A percentile compares a stretch with the other conserved stretches of the same genome.
phyloP scores from a whole-genome alignment of 2,797 vertebrate species.

The Vespertilio murinus region DNA sequence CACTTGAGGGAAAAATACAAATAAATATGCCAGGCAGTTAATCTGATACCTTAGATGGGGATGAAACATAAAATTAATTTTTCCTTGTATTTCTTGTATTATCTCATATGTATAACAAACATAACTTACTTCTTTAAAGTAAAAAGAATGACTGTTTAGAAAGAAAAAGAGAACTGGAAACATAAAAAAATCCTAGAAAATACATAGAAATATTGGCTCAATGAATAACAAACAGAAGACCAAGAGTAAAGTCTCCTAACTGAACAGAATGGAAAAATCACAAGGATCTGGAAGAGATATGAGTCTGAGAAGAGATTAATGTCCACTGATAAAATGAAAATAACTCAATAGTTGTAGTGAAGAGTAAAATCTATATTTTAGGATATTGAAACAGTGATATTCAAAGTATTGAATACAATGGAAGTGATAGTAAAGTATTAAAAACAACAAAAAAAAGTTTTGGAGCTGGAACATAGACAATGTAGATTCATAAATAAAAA shows the following conservation, averaged over 20 bases:
- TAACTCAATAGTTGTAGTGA: accelerated
- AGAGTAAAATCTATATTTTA: accelerated
- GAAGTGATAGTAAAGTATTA: accelerated
- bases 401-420: too few relatives aligned
- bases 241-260: accelerated
- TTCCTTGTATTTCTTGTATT: neutral
- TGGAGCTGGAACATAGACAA: accelerated
- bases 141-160: neutral
- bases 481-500: neutral
- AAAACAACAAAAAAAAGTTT: accelerated
- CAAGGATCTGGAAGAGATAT: accelerated
- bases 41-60: neutral
- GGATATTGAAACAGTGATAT: accelerated
- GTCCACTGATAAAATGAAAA: neutral
- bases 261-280: too few relatives aligned
- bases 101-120: neutral
- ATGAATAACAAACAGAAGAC: neutral
- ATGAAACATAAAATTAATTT: neutral
- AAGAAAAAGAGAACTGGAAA: neutral
- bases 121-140: neutral
- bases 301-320: neutral
- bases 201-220: neutral
- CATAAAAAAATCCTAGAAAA: neutral
- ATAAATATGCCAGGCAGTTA: neutral
- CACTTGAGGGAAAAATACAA: neutral